Evolutionary conservation across 2,113 vertebrate genomes (phyloP).

Genomic region (Bostrychus sinensis): DNA sequence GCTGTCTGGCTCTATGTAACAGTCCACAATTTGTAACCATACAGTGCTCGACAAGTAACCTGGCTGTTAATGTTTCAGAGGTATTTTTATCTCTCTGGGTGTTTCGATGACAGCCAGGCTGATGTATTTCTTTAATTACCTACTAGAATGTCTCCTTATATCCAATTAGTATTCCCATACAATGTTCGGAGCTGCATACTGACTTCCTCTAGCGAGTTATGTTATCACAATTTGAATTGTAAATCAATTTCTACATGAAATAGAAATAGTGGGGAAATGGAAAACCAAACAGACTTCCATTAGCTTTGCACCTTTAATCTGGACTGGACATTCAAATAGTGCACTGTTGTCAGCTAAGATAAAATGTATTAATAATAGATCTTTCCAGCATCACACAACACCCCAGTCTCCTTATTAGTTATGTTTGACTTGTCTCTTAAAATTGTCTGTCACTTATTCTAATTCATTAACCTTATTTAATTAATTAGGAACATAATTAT

Average conservation of each 20-base stretch:
- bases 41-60: background rate
- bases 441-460: background rate
- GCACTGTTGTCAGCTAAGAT: background rate
- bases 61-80: background rate
- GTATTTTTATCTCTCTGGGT: background rate
- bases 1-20: too few species aligned
- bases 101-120: constrained; percentile 3
- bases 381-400: background rate
- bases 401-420: background rate
- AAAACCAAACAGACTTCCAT: constrained; percentile 18
- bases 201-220: constrained; percentile 10
- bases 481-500: background rate
- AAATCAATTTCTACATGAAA: constrained; percentile 36
- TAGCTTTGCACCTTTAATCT: constrained; percentile 40
- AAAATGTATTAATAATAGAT: background rate
- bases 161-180: background rate
- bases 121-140: background rate
- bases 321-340: constrained; percentile 9
- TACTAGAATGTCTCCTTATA: background rate
- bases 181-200: constrained; percentile 1
- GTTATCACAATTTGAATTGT: constrained; percentile 29
- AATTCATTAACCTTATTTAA: background rate
- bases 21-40: too few species aligned
- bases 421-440: background rate
- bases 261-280: constrained; percentile 3